Evolutionary conservation across 2,888 invertebrate species (phyloP).

Genomic region (Hylaea fasciaria): DNA sequence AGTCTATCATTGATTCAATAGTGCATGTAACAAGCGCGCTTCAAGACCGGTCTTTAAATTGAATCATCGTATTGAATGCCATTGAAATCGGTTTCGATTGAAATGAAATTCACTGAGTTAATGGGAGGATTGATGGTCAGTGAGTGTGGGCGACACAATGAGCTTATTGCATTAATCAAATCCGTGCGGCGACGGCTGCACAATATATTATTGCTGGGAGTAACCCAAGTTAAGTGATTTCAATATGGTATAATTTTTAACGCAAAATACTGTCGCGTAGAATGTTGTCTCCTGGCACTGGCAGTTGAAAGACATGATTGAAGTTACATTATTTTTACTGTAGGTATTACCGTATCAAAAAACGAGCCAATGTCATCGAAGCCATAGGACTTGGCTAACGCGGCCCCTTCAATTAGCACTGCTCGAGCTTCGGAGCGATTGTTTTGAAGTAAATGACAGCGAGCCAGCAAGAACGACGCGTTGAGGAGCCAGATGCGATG

Average conservation of each 20-base stretch:
- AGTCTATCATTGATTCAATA: not conserved
- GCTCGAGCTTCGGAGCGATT: conserved; percentile 75
- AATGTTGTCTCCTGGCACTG: too few relatives aligned
- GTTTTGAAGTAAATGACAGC: conserved; percentile 73
- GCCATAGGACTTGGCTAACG: conserved; percentile 57
- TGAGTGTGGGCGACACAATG: conserved; percentile 17
- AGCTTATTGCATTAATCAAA: conserved; percentile 30
- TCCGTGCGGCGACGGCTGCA: conserved; percentile 1
- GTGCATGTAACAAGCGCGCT: not conserved
- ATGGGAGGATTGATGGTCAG: conserved; percentile 18
- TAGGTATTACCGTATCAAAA: conserved; percentile 74
- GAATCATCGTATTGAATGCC: conserved; percentile 16
- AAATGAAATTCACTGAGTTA: conserved; percentile 15
- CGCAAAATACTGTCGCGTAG: too few relatives aligned
- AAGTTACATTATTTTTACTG: not conserved
- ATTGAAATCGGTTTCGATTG: conserved; percentile 18
- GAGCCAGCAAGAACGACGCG: conserved; percentile 69
- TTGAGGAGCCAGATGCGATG: conserved; percentile 71
- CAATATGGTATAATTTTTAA: too few relatives aligned
- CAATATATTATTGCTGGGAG: not conserved
- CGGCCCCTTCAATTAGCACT: conserved; percentile 64
- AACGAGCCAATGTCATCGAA: conserved; percentile 67
- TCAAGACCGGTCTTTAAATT: conserved; percentile 13
- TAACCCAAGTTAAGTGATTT: not conserved
- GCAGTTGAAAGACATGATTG: not conserved